phyloP scores from a whole-genome alignment of 2,888 invertebrate genomes.

The Pseudeuparius sepicola region DNA sequence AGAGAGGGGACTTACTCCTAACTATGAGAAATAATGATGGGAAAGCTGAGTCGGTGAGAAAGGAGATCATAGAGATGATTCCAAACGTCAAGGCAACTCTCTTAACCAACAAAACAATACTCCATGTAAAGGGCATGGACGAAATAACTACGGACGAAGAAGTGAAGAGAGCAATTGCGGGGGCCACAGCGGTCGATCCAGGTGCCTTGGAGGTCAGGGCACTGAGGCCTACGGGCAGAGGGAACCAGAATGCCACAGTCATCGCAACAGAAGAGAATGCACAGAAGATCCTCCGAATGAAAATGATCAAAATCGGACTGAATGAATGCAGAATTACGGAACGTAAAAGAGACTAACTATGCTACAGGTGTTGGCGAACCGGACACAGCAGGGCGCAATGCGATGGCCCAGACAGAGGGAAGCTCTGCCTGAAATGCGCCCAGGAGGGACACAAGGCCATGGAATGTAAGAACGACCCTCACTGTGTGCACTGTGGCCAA shows the following conservation, averaged over 20 bases:
- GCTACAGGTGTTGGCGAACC: constrained; percentile 19
- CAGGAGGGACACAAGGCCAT: constrained; percentile 18
- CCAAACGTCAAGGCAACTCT: constrained; percentile 10
- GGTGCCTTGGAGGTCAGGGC: constrained; percentile 17
- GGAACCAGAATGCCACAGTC: constrained; percentile 18
- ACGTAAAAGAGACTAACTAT: constrained; percentile 13
- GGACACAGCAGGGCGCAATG: constrained; percentile 18
- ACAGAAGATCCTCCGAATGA: constrained; percentile 6
- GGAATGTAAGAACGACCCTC: constrained; percentile 15
- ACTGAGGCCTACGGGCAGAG: constrained; percentile 20
- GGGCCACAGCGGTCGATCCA: background rate
- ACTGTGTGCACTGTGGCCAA: constrained; percentile 17
- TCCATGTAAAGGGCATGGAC: constrained; percentile 19
- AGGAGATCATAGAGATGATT: constrained; percentile 11
- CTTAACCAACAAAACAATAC: constrained; percentile 6
- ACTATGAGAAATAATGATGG: constrained; percentile 15
- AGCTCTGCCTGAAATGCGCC: constrained; percentile 18
- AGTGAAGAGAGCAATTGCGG: constrained; percentile 5
- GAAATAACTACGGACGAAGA: constrained; percentile 10
- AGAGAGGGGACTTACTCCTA: constrained; percentile 12
- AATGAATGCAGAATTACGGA: constrained; percentile 15
- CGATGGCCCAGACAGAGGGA: constrained; percentile 17
- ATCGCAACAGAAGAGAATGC: constrained; percentile 12
- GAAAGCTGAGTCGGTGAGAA: constrained; percentile 12
- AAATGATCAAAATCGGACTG: constrained; percentile 13